Conservation (phyloP, 2,888 invertebrate species). For the Oligia strigilis region DNA sequence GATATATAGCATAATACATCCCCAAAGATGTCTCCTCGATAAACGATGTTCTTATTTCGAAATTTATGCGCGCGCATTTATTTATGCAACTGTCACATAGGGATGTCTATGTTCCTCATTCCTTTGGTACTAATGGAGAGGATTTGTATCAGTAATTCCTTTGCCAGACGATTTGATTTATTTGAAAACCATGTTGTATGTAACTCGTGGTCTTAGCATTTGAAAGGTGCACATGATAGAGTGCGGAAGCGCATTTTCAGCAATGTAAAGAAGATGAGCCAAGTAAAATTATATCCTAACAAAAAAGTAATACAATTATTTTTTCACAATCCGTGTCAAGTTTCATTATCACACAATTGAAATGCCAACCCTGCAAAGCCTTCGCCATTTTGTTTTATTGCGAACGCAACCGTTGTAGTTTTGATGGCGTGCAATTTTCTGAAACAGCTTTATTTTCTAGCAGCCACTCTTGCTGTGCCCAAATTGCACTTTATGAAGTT, state of each 20-base stretch:
- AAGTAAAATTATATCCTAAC: background rate
- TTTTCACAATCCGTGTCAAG: background rate
- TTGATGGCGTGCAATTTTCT: constrained; percentile 73
- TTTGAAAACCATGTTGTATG: constrained; percentile 33
- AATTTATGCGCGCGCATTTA: constrained; percentile 80
- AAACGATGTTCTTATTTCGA: constrained; percentile 81
- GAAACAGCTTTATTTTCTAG: constrained; percentile 87
- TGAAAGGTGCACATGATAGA: constrained; percentile 31
- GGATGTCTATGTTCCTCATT: constrained; percentile 63
- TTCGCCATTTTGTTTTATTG: constrained; percentile 85
- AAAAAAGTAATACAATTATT: background rate
- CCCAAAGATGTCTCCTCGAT: constrained; percentile 65
- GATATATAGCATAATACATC: constrained; percentile 57
- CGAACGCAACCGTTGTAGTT: constrained; percentile 78
- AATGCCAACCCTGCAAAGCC: constrained; percentile 62
- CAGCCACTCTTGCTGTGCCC: constrained; percentile 50
- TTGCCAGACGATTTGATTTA: constrained; percentile 50
- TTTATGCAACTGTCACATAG: constrained; percentile 71
- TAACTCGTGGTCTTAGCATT: constrained; percentile 40
- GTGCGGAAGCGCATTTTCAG: constrained; percentile 21
- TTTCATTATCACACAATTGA: constrained; percentile 26
- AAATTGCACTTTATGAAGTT: constrained; percentile 61
- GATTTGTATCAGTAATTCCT: constrained; percentile 51
- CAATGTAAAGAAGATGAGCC: background rate
- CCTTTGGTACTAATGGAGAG: constrained; percentile 48